Percentiles rank a stretch among this genome's conserved stretches.
phyloP scores from a whole-genome alignment of 2,797 vertebrate species.

The Microcaecilia unicolor region DNA sequence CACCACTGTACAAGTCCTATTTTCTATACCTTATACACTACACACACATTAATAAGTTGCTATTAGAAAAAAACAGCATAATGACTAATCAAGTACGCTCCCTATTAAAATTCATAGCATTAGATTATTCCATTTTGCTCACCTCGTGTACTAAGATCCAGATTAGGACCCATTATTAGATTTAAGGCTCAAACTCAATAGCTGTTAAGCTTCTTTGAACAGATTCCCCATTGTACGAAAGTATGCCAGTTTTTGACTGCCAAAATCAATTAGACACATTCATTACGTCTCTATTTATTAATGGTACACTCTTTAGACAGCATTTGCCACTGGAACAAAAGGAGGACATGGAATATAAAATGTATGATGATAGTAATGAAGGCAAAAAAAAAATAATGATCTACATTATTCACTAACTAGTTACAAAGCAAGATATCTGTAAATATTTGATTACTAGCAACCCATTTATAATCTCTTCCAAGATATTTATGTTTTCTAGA shows the following conservation, averaged over 20 bases:
- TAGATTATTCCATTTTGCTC: slow-evolving; percentile 44
- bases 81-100: no score
- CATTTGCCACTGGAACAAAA: slow-evolving; percentile 51
- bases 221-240: slow-evolving; percentile 62
- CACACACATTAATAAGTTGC: no score
- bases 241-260: slow-evolving; percentile 65
- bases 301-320: slow-evolving; percentile 54
- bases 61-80: no score
- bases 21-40: no score
- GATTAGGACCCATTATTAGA: slow-evolving; percentile 60
- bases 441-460: slow-evolving; percentile 51
- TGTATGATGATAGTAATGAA: slow-evolving; percentile 51
- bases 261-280: slow-evolving; percentile 73
- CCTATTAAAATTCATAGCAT: no score
- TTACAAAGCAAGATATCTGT: slow-evolving; percentile 47
- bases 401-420: slow-evolving; percentile 43
- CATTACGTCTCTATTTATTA: slow-evolving; percentile 73
- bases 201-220: slow-evolving; percentile 64
- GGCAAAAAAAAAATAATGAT: slow-evolving; percentile 47
- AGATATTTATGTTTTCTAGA: slow-evolving; percentile 45
- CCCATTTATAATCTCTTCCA: slow-evolving; percentile 52
- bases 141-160: slow-evolving; percentile 49
- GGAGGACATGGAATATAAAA: slow-evolving; percentile 63
- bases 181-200: slow-evolving; percentile 54
- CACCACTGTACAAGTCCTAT: no score